Evolutionary conservation across 2,113 vertebrate species (phyloP).

Genomic region (Megaceryle torquata): DNA sequence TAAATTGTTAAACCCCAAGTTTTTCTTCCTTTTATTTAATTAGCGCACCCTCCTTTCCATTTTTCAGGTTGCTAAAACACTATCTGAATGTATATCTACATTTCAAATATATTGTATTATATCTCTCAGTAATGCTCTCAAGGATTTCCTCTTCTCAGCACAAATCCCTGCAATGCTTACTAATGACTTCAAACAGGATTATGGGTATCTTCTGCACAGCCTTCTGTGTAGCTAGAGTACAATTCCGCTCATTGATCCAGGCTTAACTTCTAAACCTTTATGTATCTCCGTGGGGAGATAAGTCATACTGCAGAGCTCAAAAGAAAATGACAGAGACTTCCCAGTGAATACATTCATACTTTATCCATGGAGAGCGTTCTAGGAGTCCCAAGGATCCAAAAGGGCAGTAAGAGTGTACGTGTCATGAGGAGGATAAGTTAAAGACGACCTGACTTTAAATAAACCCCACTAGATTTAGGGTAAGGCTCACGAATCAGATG

Average conservation of each 20-base stretch:
- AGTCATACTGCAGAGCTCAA: neutral
- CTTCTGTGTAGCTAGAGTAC: neutral
- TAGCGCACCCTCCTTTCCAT: neutral
- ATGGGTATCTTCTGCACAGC: neutral
- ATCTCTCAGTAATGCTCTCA: neutral
- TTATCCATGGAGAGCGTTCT: neutral
- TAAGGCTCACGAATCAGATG: neutral
- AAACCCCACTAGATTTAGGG: neutral
- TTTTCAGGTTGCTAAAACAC: neutral
- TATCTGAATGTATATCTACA: neutral
- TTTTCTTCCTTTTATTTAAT: slow-evolving; percentile 9
- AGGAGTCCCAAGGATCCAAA: neutral
- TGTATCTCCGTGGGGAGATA: neutral
- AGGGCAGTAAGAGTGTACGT: neutral
- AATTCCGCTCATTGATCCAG: neutral
- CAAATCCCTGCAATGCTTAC: neutral
- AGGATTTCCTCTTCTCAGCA: slow-evolving; percentile 27
- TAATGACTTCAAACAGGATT: neutral
- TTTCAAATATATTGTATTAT: neutral
- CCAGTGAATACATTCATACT: neutral
- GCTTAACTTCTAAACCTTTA: neutral
- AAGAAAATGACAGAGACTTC: neutral
- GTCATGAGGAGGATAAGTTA: neutral
- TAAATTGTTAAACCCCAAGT: neutral
- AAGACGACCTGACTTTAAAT: neutral